Conservation (phyloP, 2,888 invertebrate species). For the Drosophila vallismaia region DNA sequence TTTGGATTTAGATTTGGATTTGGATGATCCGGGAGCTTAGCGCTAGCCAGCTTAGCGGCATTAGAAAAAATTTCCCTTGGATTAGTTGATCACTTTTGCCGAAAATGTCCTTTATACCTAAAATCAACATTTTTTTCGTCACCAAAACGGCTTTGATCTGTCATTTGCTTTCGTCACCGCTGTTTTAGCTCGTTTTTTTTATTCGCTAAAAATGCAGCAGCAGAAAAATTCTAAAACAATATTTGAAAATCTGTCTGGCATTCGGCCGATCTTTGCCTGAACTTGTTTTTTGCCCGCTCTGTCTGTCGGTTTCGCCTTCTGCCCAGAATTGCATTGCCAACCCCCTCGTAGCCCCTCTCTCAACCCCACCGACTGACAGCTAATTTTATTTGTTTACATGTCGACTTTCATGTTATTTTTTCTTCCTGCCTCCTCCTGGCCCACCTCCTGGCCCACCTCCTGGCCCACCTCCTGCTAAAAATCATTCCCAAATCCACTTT, state of each 20-base stretch:
- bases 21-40: conserved; percentile 72
- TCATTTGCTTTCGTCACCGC: no score
- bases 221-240: conserved; percentile 76
- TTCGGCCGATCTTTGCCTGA: conserved; percentile 75
- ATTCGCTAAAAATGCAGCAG: conserved; percentile 71
- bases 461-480: conserved; percentile 34
- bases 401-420: conserved; percentile 77
- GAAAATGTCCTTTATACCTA: not conserved
- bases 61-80: conserved; percentile 63
- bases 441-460: conserved; percentile 42
- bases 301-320: conserved; percentile 14
- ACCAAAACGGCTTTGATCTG: no score
- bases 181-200: not conserved
- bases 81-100: conserved; percentile 57
- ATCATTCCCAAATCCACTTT: conserved; percentile 27
- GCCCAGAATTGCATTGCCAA: conserved; percentile 22
- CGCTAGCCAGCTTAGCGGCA: conserved; percentile 68
- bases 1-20: conserved; percentile 66
- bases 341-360: conserved; percentile 9
- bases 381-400: conserved; percentile 80
- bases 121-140: no score
- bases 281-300: conserved; percentile 67
- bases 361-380: conserved; percentile 60
- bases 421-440: conserved; percentile 36
- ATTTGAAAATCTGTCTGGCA: conserved; percentile 80